phyloP scores from a whole-genome alignment of 2,797 vertebrate species.

The Rousettus madagascariensis region DNA sequence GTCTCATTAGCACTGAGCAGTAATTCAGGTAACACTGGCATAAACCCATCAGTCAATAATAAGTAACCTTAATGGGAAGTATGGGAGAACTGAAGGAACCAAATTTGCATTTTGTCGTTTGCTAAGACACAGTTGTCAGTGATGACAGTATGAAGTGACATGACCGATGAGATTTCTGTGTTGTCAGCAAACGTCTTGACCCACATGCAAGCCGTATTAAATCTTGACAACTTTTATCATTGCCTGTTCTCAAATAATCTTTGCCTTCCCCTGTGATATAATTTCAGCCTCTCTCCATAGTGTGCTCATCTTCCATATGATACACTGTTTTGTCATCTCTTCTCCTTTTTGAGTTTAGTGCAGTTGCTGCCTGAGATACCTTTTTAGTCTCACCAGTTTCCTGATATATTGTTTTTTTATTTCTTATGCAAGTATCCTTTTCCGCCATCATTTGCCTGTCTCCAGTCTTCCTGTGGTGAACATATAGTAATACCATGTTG shows the following conservation, averaged over 20 bases:
- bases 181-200: neutral
- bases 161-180: neutral
- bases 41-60: neutral
- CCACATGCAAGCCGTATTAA: neutral
- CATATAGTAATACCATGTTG: fast-evolving
- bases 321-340: neutral
- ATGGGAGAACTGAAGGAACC: neutral
- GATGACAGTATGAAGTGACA: neutral
- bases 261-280: neutral
- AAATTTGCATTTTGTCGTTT: neutral
- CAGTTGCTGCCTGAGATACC: neutral
- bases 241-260: neutral
- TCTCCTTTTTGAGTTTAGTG: neutral
- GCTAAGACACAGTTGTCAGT: neutral
- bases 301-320: neutral
- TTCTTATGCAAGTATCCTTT: neutral
- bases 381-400: neutral
- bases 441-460: neutral
- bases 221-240: neutral
- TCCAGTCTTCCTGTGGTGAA: neutral
- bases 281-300: neutral
- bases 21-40: neutral
- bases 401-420: neutral
- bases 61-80: neutral
- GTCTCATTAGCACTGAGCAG: neutral